Evolutionary conservation across 1,140 invertebrate genomes (phyloP).

Genomic region (Drosophila malerkotliana): DNA sequence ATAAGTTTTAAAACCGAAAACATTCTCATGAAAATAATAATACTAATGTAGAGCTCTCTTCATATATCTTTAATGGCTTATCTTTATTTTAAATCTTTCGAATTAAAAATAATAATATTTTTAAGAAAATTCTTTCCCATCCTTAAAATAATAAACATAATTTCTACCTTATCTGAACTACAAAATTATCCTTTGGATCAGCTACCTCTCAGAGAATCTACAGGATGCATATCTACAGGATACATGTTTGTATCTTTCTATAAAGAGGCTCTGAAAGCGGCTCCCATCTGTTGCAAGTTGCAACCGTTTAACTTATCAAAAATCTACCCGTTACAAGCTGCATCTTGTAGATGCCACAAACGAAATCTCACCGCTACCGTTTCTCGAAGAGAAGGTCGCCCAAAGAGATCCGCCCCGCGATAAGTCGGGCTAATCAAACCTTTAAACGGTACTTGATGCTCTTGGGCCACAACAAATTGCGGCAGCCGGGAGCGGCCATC

Average conservation of each 20-base stretch:
- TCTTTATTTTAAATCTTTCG: not conserved
- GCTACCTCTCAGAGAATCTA: not conserved
- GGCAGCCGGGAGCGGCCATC: slow-evolving; percentile 32
- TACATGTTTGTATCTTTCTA: slow-evolving; percentile 5
- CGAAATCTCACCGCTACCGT: slow-evolving; percentile 49
- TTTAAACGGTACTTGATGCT: slow-evolving; percentile 68
- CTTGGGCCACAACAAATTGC: slow-evolving; percentile 66
- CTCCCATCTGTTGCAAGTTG: slow-evolving; percentile 58
- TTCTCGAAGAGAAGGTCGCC: slow-evolving; percentile 8
- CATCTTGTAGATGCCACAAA: slow-evolving; percentile 26
- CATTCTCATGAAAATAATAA: not conserved
- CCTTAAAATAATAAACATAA: not conserved
- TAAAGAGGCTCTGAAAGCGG: slow-evolving; percentile 10
- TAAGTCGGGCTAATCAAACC: slow-evolving; percentile 71
- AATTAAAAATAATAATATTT: too few relatives aligned
- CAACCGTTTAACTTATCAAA: slow-evolving; percentile 50
- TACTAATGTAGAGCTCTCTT: too few relatives aligned
- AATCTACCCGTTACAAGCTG: slow-evolving; percentile 46
- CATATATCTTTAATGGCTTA: not conserved
- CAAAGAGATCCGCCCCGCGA: slow-evolving; percentile 64
- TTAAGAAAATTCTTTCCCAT: not conserved
- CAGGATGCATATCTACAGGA: slow-evolving; percentile 14
- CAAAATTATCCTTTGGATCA: slow-evolving; percentile 15
- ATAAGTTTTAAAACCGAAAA: not conserved
- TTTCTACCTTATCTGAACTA: not conserved